Evolutionary conservation across 1,140 invertebrate genomes (phyloP), one percentile per base, ranked within the genome.

Genomic region (Berghia stephanieae): DNA sequence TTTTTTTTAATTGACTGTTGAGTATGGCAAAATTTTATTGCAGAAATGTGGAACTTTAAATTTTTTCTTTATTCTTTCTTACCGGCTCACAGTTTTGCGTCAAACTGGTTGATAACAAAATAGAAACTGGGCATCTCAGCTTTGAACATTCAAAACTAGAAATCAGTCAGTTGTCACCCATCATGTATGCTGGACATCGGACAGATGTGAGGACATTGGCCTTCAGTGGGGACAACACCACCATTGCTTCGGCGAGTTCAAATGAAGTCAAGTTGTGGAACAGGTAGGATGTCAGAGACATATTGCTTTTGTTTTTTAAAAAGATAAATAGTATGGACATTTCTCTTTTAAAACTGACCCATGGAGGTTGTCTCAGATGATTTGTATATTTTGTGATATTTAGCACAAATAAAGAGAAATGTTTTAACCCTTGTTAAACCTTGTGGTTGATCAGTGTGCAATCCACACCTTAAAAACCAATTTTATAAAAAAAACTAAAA

Each of bases 221-320:
- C 68, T 97, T 99, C 84, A 97, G 95, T 86, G 96, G 95, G 31
- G 97, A 99, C 76, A 88, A 89, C 73, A 86, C 85, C 4, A 86
- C 88, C 36, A 84, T 92, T 80, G 92, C 95, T 24, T 95, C 96
- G 0, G 96, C 93, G 0, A 94, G 96, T 85, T 93, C 92, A 4
- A 96, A 98, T 83, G 93, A 94, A 31, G 90, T 98, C 5, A 98
- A 98, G 91, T 91, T 98, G 52, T 99, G 97, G 97, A 97, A 96
- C 86, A 93, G 96, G 92, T 95, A 79, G 70, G 24, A 38, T 10
- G 60, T 36, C 16, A n/a, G 10, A 13, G 10, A 13, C 10, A 49
- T 10, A n/a, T 13, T 49, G 10, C 46, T 49, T 49, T 10, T 49
- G 10, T 49, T 49, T n/a, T 49, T 49, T 49, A n/a, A n/a, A n/a